Evolutionary conservation across 2,113 vertebrate species (phyloP).

Genomic region (Prochilodus magdalenae): DNA sequence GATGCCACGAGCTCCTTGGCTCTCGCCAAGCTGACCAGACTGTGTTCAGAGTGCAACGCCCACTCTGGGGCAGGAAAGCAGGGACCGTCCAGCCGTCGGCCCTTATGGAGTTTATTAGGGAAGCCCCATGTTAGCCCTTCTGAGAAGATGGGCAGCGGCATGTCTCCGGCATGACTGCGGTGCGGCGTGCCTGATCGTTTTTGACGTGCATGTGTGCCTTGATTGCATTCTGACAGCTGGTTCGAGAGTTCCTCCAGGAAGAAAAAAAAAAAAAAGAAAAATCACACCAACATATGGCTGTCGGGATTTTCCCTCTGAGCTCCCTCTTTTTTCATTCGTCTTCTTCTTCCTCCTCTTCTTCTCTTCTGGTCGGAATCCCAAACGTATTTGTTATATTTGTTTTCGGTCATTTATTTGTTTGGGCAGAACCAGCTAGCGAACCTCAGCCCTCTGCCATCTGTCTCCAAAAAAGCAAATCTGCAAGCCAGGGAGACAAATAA

Average conservation of each 20-base stretch:
- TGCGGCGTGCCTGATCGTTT: constrained; percentile 32
- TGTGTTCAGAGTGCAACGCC: constrained; percentile 33
- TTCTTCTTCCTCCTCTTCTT: background rate
- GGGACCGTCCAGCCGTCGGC: constrained; percentile 27
- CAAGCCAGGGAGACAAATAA: constrained; percentile 41
- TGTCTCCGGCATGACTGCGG: constrained; percentile 9
- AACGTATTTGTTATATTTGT: constrained; percentile 27
- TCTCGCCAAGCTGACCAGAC: constrained; percentile 42
- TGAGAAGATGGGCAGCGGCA: background rate
- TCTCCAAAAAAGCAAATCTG: constrained; percentile 40
- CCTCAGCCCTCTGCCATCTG: constrained; percentile 36
- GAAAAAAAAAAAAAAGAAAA: background rate
- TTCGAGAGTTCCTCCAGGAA: constrained; percentile 11
- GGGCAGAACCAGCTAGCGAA: constrained; percentile 48
- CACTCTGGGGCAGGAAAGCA: constrained; percentile 30
- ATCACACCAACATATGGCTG: constrained; percentile 23
- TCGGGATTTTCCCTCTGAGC: constrained; percentile 12
- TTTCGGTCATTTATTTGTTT: constrained; percentile 37
- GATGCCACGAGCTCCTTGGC: constrained; percentile 17
- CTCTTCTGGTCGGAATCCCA: background rate
- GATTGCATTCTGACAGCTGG: constrained; percentile 32
- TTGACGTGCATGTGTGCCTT: constrained; percentile 37
- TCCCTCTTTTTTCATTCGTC: background rate
- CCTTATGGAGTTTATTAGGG: constrained; percentile 50
- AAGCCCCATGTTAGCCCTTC: constrained; percentile 12